A percentile compares a stretch with the other conserved stretches of the same genome.
phyloP scores from a whole-genome alignment of 2,113 vertebrate species.

The Bucco capensis region DNA sequence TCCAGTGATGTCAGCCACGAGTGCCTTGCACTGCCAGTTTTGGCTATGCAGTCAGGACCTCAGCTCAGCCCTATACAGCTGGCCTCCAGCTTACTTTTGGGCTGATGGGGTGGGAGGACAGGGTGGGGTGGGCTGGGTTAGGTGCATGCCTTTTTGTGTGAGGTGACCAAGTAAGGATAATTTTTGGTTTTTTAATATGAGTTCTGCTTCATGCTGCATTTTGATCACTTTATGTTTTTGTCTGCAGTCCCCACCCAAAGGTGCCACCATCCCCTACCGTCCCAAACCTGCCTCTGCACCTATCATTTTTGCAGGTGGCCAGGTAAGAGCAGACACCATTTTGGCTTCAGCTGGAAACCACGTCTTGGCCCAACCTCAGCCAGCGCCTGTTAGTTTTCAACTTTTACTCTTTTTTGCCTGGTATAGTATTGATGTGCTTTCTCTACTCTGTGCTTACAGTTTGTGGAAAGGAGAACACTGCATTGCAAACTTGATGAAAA shows the following conservation, averaged over 20 bases:
- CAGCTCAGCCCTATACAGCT: background rate
- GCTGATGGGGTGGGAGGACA: background rate
- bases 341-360: conserved; percentile 83
- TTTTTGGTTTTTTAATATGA: background rate
- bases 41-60: rapidly evolving
- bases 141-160: background rate
- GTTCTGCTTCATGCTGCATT: conserved; percentile 10
- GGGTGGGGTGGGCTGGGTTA: background rate
- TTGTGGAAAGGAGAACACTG: conserved; percentile 11
- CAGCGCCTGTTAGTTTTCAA: conserved; percentile 84
- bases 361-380: conserved; percentile 84
- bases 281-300: conserved; percentile 83
- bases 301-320: conserved; percentile 80
- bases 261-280: conserved; percentile 90
- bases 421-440: conserved; percentile 68
- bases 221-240: conserved; percentile 51
- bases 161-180: background rate
- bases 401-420: conserved; percentile 67
- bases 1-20: rapidly evolving
- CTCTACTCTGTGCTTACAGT: background rate
- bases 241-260: conserved; percentile 89
- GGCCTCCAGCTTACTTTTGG: rapidly evolving
- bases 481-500: background rate
- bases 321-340: conserved; percentile 80
- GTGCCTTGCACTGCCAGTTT: background rate